A percentile compares a stretch with the other conserved stretches of the same genome.
phyloP scores from a whole-genome alignment of 2,113 vertebrate species.

The Desmodus rotundus region DNA sequence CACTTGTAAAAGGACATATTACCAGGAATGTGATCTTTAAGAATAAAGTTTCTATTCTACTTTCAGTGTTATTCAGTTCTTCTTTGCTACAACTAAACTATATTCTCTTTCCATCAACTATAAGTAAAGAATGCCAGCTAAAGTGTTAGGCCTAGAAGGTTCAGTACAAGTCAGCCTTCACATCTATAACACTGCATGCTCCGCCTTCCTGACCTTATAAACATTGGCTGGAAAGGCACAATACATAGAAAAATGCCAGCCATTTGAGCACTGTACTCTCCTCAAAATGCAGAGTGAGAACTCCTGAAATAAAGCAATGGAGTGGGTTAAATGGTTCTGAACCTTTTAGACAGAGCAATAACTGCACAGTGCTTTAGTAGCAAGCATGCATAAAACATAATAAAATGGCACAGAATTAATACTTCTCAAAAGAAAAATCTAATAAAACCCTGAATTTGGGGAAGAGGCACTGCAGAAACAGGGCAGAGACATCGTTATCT shows the following conservation, averaged over 20 bases:
- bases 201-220: constrained; percentile 31
- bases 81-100: not conserved
- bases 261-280: not conserved
- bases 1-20: not conserved
- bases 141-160: constrained; percentile 19
- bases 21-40: not conserved
- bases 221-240: not conserved
- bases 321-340: constrained; percentile 29
- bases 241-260: not conserved
- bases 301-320: constrained; percentile 6
- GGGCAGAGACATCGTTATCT: constrained; percentile 26
- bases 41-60: not conserved
- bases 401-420: constrained; percentile 56
- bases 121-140: constrained; percentile 24
- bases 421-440: constrained; percentile 55
- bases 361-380: constrained; percentile 52
- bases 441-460: constrained; percentile 49
- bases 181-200: not conserved
- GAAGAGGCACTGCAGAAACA: not conserved
- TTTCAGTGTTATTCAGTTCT: not conserved
- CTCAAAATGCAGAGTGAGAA: not conserved
- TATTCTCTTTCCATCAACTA: not conserved
- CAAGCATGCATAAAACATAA: constrained; percentile 57
- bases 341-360: constrained; percentile 32
- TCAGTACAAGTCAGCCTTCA: constrained; percentile 15